Conservation (phyloP, 2,797 vertebrate genomes). For the Ptychadena robeensis region DNA sequence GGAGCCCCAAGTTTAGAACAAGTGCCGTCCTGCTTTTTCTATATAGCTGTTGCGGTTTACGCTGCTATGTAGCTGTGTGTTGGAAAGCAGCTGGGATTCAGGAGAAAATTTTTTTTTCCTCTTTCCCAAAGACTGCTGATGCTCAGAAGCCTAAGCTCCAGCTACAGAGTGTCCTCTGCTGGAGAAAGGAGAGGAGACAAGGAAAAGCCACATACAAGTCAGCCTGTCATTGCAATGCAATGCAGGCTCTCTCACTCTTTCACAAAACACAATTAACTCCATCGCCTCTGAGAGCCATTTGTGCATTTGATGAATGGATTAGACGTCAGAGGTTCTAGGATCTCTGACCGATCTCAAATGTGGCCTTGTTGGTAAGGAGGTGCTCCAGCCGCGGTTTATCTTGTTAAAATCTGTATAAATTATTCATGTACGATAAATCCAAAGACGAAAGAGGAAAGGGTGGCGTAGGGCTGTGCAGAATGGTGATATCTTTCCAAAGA, state of each 20-base stretch:
- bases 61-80: conserved; percentile 76
- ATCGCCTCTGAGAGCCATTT: conserved; percentile 56
- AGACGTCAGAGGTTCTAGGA: conserved; percentile 43
- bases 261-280: conserved; percentile 75
- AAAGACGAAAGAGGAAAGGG: conserved; percentile 21
- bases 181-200: conserved; percentile 79
- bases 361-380: conserved; percentile 21
- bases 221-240: conserved; percentile 78
- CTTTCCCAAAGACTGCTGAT: conserved; percentile 76
- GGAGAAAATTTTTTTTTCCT: conserved; percentile 65
- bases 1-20: conserved; percentile 68
- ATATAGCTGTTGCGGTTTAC: conserved; percentile 72
- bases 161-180: conserved; percentile 82
- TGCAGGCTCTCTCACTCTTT: conserved; percentile 68
- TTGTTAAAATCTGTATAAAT: conserved; percentile 39
- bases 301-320: conserved; percentile 61
- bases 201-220: conserved; percentile 75
- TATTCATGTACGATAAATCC: conserved; percentile 41
- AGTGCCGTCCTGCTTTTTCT: conserved; percentile 70
- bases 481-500: background rate
- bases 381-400: conserved; percentile 33
- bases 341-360: conserved; percentile 34
- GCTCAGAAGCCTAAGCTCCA: conserved; percentile 76
- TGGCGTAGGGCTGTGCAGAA: conserved; percentile 5
- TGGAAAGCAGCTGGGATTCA: conserved; percentile 78